These are phyloP conservation scores for Cirrhinus mrigala DNA, from an alignment of 2,797 vertebrate genomes.

Conservation along the genomic window DNA sequence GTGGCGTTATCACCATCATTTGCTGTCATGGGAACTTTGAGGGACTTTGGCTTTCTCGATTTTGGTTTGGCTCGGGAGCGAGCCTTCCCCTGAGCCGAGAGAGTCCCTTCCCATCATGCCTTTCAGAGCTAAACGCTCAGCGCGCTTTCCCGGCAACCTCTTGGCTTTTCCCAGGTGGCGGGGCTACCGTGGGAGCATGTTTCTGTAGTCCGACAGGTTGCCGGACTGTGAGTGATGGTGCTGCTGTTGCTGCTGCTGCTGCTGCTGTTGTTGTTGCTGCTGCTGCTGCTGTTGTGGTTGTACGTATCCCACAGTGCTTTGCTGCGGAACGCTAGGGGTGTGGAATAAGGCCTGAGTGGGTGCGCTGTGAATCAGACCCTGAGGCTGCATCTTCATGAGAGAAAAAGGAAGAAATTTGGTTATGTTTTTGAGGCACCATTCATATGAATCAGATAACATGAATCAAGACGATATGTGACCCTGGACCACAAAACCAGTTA, in stretches of 20 bases:
- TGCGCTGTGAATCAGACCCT: constrained; percentile 74
- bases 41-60: constrained; percentile 59
- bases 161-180: constrained; percentile 46
- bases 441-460: background rate
- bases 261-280: constrained; percentile 76
- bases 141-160: constrained; percentile 43
- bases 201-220: constrained; percentile 83
- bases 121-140: constrained; percentile 49
- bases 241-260: constrained; percentile 82
- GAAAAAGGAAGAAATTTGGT: background rate
- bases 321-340: constrained; percentile 73
- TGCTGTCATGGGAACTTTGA: constrained; percentile 49
- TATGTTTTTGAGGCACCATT: background rate
- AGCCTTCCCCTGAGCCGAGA: constrained; percentile 24
- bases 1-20: constrained; percentile 15
- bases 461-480: background rate
- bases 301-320: constrained; percentile 81
- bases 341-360: constrained; percentile 79
- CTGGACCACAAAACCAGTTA: background rate
- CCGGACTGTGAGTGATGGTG: constrained; percentile 80
- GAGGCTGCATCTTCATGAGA: constrained; percentile 78
- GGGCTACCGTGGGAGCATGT: constrained; percentile 83
- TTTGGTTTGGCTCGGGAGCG: constrained; percentile 54
- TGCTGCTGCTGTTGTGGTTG: constrained; percentile 79
- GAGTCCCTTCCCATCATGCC: constrained; percentile 56